These are phyloP conservation scores for Morus bassanus DNA, from an alignment of 2,797 vertebrate genomes.

Conservation along the genomic window DNA sequence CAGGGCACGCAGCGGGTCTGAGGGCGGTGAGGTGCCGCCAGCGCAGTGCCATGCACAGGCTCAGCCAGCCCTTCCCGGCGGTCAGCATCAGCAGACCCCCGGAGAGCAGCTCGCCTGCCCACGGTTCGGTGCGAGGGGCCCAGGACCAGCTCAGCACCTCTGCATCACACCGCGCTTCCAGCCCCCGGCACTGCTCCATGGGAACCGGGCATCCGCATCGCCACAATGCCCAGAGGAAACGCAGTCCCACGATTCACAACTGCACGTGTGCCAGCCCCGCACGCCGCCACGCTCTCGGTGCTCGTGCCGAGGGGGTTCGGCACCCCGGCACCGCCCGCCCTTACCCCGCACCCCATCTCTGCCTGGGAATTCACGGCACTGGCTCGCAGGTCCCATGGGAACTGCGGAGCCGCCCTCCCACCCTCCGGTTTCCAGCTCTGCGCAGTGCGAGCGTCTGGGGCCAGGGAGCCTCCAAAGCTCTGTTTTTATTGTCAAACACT, in stretches of 20 bases:
- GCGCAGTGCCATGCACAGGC: neutral
- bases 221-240: neutral
- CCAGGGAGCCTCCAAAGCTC: neutral
- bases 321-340: neutral
- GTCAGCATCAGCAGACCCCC: neutral
- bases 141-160: neutral
- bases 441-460: rapidly evolving
- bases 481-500: neutral
- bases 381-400: neutral
- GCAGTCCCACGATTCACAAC: neutral
- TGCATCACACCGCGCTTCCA: neutral
- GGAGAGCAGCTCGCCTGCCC: neutral
- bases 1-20: neutral
- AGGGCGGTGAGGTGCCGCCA: neutral
- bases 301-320: neutral
- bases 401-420: neutral
- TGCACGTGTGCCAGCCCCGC: rapidly evolving
- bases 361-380: neutral
- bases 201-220: neutral
- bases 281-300: rapidly evolving
- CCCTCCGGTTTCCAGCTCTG: neutral
- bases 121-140: neutral
- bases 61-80: neutral
- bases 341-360: neutral
- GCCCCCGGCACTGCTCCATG: neutral